Evolutionary conservation across 2,888 invertebrate genomes (phyloP), one percentile per base, ranked within the genome.

Genomic region (Aphodius granarius): DNA sequence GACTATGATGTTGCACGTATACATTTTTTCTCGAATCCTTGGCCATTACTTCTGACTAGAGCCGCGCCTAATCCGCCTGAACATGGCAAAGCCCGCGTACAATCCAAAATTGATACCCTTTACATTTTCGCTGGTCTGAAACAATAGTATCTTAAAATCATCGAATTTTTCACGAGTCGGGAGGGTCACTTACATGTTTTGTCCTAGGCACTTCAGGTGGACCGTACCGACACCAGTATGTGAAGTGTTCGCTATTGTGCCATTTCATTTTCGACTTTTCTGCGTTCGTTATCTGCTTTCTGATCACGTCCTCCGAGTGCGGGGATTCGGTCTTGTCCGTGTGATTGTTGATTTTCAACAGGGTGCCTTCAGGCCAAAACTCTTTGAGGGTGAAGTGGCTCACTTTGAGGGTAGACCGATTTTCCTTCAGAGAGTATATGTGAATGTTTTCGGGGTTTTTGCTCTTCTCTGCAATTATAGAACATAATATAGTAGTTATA

Each of bases 71-170:
- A 80, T 78, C 73, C 78, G 77, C 74, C 79, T 80, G 81, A 92
- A 89, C 79, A 92, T 88, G 87, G 92, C 88, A 80, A 92, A 90
- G 81, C 92, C 92, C 86, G 92, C 91, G 84, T 91, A 92, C 89
- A 92, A 91, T 84, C 92, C 92, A 83, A 92, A 89, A 86, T 90
- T 92, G 83, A 92, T 92, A 92, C 92, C 92, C 87, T 91, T 92
- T 80, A 92, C 89, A 84, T 91, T 91, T 88, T 92, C 92, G 86
- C 91, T 92, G 87, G 92, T 91, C 92, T 92, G 89, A 68, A 90
- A 91, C 18, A 23, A 68, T 68, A 74, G 74, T 19, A 63, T 18
- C 17, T 74, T 62, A 15, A 22, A 72, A 68, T 23, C 73, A 6
- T 68, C 66, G 6, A 19, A 63, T 15, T 63, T 17, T 72, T n/a